These are phyloP conservation scores for Lymantria monacha DNA, from an alignment of 2,888 invertebrate species.

Conservation along the genomic window DNA sequence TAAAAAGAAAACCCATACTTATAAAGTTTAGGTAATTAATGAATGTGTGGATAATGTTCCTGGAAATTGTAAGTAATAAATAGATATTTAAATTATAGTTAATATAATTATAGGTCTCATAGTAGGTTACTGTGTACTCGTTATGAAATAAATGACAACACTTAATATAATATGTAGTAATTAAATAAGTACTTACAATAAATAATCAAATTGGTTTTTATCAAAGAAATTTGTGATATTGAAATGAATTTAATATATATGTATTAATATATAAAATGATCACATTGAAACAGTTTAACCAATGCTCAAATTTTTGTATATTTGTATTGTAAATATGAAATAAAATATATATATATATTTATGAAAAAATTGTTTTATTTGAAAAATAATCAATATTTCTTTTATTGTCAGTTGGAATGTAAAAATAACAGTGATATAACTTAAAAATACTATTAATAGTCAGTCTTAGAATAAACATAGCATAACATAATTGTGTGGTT, in stretches of 20 bases:
- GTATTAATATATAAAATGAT: slow-evolving; percentile 24
- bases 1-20: no score
- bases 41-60: slow-evolving; percentile 23
- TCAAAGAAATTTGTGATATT: slow-evolving; percentile 27
- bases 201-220: slow-evolving; percentile 26
- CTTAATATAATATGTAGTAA: neutral
- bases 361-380: slow-evolving; percentile 12
- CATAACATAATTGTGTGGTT: slow-evolving; percentile 6
- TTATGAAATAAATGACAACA: slow-evolving; percentile 13
- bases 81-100: slow-evolving; percentile 14
- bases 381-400: slow-evolving; percentile 1
- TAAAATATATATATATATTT: slow-evolving; percentile 22
- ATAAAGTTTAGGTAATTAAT: no score
- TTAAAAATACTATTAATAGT: slow-evolving; percentile 23
- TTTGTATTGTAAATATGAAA: slow-evolving; percentile 36
- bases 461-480: slow-evolving; percentile 28
- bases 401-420: slow-evolving; percentile 34
- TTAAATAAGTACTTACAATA: neutral
- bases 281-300: slow-evolving; percentile 17
- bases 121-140: slow-evolving; percentile 14
- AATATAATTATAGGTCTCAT: slow-evolving; percentile 3
- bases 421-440: slow-evolving; percentile 32
- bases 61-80: slow-evolving; percentile 27
- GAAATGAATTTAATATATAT: slow-evolving; percentile 20
- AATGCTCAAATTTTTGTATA: slow-evolving; percentile 44